phyloP scores from a whole-genome alignment of 2,888 invertebrate species.

The Orthosia gothica region DNA sequence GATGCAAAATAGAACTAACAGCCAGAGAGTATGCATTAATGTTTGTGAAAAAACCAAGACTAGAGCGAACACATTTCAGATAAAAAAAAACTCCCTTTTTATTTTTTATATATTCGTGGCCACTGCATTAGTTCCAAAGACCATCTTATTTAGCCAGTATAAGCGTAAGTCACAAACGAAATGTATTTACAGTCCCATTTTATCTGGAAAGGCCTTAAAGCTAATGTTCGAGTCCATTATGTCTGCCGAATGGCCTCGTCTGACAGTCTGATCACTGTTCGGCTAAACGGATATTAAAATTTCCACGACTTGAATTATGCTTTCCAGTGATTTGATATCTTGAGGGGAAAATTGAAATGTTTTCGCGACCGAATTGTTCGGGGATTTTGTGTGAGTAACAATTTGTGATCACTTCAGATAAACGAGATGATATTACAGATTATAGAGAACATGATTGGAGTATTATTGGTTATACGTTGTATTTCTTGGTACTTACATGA shows the following conservation, averaged over 20 bases:
- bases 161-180: constrained; percentile 45
- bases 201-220: constrained; percentile 62
- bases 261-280: constrained; percentile 61
- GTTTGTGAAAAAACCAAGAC: no score
- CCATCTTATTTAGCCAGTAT: constrained; percentile 38
- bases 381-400: constrained; percentile 25
- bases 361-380: constrained; percentile 55
- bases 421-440: constrained; percentile 47
- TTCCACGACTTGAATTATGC: constrained; percentile 65
- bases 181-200: constrained; percentile 70
- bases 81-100: no score
- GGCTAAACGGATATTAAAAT: constrained; percentile 71
- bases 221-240: constrained; percentile 78
- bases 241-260: constrained; percentile 61
- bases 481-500: neutral
- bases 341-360: constrained; percentile 64
- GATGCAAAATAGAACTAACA: no score
- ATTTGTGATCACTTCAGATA: constrained; percentile 43
- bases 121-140: constrained; percentile 34
- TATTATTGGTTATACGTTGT: constrained; percentile 21
- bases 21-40: neutral
- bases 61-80: no score
- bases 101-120: neutral
- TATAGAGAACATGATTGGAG: constrained; percentile 36
- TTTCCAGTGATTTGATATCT: constrained; percentile 58